Percentiles rank a stretch among this genome's conserved stretches.
phyloP scores from a whole-genome alignment of 2,113 vertebrate species.

The Cyanistes caeruleus region DNA sequence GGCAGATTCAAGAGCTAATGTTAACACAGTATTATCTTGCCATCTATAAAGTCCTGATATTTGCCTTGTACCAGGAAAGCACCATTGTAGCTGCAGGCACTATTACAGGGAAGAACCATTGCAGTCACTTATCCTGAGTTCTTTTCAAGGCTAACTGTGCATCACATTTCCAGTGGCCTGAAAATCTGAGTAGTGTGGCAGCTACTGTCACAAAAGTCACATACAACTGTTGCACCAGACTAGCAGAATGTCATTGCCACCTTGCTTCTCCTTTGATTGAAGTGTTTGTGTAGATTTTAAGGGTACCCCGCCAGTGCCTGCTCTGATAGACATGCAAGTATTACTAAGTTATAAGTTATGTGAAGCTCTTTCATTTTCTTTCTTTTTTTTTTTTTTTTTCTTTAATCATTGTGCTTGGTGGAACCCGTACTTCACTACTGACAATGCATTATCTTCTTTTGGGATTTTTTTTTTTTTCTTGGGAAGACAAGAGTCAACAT shows the following conservation, averaged over 20 bases:
- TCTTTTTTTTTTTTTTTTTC: not conserved
- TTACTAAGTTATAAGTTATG: slow-evolving; percentile 29
- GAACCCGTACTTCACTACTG: slow-evolving; percentile 63
- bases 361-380: not conserved
- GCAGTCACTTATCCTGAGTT: not conserved
- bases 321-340: slow-evolving; percentile 40
- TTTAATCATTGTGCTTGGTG: slow-evolving; percentile 30
- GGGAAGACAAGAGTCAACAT: slow-evolving; percentile 69
- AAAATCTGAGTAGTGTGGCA: slow-evolving; percentile 21
- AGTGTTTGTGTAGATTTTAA: slow-evolving; percentile 1
- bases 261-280: slow-evolving; percentile 25
- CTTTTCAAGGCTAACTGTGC: not conserved
- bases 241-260: slow-evolving; percentile 25
- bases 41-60: slow-evolving; percentile 19
- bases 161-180: slow-evolving; percentile 52
- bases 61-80: slow-evolving; percentile 38
- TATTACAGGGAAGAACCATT: not conserved
- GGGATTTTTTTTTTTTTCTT: slow-evolving; percentile 1
- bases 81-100: not conserved
- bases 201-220: not conserved
- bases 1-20: slow-evolving; percentile 36
- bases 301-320: slow-evolving; percentile 60
- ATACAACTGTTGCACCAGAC: not conserved
- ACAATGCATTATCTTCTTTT: slow-evolving; percentile 62
- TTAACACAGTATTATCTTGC: slow-evolving; percentile 3